Evolutionary conservation across 2,113 vertebrate genomes (phyloP).

Genomic region (Procavia capensis): DNA sequence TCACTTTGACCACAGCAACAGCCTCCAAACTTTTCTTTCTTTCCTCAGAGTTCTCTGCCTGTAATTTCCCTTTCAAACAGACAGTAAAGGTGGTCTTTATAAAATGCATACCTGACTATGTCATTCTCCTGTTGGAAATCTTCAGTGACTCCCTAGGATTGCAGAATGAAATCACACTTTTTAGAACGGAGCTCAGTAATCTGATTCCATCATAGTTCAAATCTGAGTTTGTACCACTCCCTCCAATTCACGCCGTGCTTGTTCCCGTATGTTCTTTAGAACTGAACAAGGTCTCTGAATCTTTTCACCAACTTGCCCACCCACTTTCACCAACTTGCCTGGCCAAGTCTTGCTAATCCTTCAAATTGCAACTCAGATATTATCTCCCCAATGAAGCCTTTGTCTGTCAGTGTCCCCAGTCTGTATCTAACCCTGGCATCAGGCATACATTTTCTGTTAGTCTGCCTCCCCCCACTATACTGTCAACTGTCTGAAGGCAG

Average conservation of each 20-base stretch:
- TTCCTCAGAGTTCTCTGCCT: not conserved
- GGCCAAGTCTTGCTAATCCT: conserved; percentile 29
- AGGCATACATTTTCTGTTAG: not conserved
- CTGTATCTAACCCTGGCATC: not conserved
- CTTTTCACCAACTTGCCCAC: not conserved
- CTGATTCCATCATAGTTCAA: not conserved
- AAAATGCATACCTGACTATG: not conserved
- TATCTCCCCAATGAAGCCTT: not conserved
- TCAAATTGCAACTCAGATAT: not conserved
- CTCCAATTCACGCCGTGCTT: not conserved
- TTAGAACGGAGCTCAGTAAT: not conserved
- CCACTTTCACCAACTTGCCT: too few species aligned
- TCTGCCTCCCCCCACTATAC: not conserved
- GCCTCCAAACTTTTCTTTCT: not conserved
- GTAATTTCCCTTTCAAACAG: not conserved
- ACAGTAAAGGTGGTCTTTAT: not conserved
- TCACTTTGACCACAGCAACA: not conserved
- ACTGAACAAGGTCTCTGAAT: not conserved
- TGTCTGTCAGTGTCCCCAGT: not conserved
- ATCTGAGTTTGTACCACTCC: not conserved
- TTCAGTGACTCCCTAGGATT: not conserved
- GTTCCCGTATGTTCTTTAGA: not conserved
- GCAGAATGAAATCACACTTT: not conserved
- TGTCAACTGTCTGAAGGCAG: not conserved
- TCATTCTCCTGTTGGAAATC: not conserved